phyloP scores from a whole-genome alignment of 2,113 vertebrate genomes.

The Callipepla squamata region DNA sequence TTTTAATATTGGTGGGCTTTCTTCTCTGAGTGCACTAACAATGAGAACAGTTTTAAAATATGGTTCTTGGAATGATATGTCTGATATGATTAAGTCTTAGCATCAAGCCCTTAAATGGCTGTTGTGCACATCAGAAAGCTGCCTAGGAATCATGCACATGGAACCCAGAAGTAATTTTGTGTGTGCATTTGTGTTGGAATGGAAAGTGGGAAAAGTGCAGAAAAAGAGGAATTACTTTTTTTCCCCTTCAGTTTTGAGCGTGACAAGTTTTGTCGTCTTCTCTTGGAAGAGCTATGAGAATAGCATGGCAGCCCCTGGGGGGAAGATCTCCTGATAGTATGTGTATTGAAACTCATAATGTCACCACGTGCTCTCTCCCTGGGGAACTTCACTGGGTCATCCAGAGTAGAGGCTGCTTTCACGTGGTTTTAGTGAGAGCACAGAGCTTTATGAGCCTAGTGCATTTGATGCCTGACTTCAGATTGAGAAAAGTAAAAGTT shows the following conservation, averaged over 20 bases:
- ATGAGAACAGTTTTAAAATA: background rate
- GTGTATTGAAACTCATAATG: slow-evolving; percentile 17
- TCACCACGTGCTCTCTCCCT: background rate
- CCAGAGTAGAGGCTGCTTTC: background rate
- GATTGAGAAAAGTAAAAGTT: background rate
- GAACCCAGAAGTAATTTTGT: background rate
- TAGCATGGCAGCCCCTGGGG: background rate
- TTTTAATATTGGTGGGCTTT: background rate
- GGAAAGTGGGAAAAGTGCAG: background rate
- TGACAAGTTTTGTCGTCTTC: background rate
- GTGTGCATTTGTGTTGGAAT: background rate
- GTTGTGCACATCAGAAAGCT: background rate
- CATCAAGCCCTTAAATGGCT: background rate
- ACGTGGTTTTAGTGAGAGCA: background rate
- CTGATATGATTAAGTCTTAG: background rate
- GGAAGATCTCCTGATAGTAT: slow-evolving; percentile 17
- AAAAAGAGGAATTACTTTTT: background rate
- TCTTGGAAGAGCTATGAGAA: background rate
- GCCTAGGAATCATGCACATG: background rate
- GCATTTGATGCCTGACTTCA: background rate
- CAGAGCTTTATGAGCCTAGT: background rate
- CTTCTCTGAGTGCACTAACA: background rate
- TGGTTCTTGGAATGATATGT: background rate
- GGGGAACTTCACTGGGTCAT: background rate
- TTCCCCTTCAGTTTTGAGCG: background rate